Evolutionary conservation across 2,797 vertebrate species (phyloP), one percentile per base, ranked within the genome.

Genomic region (Valencia hispanica): DNA sequence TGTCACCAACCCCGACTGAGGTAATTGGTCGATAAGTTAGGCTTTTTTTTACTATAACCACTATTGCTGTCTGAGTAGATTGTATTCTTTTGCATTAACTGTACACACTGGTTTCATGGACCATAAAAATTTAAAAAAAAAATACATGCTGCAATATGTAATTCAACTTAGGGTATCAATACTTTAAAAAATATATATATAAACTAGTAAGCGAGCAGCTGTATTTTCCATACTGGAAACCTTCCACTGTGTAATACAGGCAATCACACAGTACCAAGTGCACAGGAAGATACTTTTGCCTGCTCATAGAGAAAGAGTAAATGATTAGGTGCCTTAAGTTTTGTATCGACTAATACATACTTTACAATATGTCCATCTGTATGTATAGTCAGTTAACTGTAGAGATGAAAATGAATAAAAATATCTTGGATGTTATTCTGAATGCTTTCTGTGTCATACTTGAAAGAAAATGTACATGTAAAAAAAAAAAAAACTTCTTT

Each of bases 151-250:
- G 39, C 20, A 51, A 47, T 47, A 61, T 51, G 50, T 18, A 0
- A 47, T 25, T 7, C 36, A 12, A 17, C 32, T 39, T 41, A 18
- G 30, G n/a, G 71, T 39, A 66, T 69, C 10, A 69, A 63, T 63
- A 72, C 17, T 73, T 73, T 68, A n/a, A 15, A 25, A 27, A 15
- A 27, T 57, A 27, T 57, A 27, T 14, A 57, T 18, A 20, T 20
- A 51, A 63, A 39, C 25, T 30, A 17, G 10, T 2, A n/a, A 27
- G n/a, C 17, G 6, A 36, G 18, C 32, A 65, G 25, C 34, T 51
- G 27, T 81, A 84, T 87, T 93, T 94, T 94, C 92, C 92, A 94
- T 85, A 94, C 32, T 92, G 91, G 91, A 94, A 93, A 91, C 75
- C 41, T 43, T 47, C 0, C 79, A 53, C 83, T 89, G 74, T 91